These are phyloP conservation scores for Aricia agestis DNA, from an alignment of 1,140 invertebrate species.

Conservation along the genomic window DNA sequence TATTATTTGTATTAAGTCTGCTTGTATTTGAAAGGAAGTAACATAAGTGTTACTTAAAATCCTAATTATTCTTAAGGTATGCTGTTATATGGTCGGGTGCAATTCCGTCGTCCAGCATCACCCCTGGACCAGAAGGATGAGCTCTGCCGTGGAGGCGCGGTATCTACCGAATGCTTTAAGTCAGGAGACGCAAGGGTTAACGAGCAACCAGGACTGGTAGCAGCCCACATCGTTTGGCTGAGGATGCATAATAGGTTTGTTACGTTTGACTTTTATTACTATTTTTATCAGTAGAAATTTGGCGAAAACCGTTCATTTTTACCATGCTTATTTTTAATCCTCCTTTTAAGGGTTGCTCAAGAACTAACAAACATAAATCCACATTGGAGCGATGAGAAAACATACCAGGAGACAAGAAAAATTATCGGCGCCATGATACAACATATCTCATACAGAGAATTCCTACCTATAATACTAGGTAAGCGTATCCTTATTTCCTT, in stretches of 20 bases:
- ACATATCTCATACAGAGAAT: slow-evolving; percentile 93
- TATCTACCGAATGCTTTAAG: slow-evolving; percentile 82
- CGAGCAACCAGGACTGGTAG: slow-evolving; percentile 91
- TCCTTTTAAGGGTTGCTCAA: slow-evolving; percentile 81
- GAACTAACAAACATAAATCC: slow-evolving; percentile 86
- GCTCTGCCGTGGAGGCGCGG: slow-evolving; percentile 81
- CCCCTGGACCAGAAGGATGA: slow-evolving; percentile 76
- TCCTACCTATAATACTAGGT: slow-evolving; percentile 89
- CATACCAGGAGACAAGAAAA: slow-evolving; percentile 90
- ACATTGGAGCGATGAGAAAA: slow-evolving; percentile 91
- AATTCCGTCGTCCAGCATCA: slow-evolving; percentile 75
- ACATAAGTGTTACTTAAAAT: too few relatives aligned
- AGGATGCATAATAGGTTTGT: slow-evolving; percentile 88
- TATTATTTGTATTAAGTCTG: too few relatives aligned
- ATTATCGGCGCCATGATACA: slow-evolving; percentile 90
- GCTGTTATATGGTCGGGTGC: slow-evolving; percentile 81
- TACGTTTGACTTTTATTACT: neutral
- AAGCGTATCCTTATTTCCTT: too few relatives aligned
- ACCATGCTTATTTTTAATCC: too few relatives aligned
- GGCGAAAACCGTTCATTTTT: too few relatives aligned
- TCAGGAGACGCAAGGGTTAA: slow-evolving; percentile 88
- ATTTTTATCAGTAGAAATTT: too few relatives aligned
- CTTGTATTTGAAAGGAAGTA: too few relatives aligned
- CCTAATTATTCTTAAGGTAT: slow-evolving; percentile 65
- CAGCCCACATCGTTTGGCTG: slow-evolving; percentile 92